Evolutionary conservation across 2,797 vertebrate species (phyloP), one percentile per base, ranked within the genome.

Genomic region (Gymnoscopelus braueri): DNA sequence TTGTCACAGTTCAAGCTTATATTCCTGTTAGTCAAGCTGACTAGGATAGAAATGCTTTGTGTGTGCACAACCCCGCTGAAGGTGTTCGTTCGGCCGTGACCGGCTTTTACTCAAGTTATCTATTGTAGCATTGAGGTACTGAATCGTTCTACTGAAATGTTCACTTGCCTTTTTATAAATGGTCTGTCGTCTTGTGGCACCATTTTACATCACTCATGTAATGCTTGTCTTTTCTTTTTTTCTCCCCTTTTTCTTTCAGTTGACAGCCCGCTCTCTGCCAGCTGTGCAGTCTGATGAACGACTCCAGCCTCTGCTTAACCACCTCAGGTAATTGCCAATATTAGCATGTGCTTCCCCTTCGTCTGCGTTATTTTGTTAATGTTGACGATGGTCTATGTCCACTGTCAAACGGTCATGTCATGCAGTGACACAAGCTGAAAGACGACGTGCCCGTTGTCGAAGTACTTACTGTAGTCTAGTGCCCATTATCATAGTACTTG

Each of bases 211-310:
- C 69, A 83, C 78, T 88, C 74, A 83, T 80, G 59, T 70, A 55
- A 72, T 71, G 62, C 39, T 44, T 6, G 15, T 69, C 32, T 71
- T 67, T 35, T 26, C 49, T 58, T 59, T 26, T 39, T 62, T 59
- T 44, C 3, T 7, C 69, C 51, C 61, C 51, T 88, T 47, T 90
- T 87, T 82, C 52, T 69, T 92, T 92, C 85, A 99, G 98, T 72
- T 99, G 87, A 96, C 97, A 6, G 97, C 96, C 39, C 92, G 98
- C 81, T 97, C 96, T 0, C 88, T 99, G 72, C 98, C 98, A 68
- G 87, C 93, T 2, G 89, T 98, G 81, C 97, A 98, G 78, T 96
- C 96, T 75, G 98, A 99, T 65, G 97, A 99, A 89, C 94, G 98
- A 69, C 95, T 99, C 35, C 96, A 97, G 60, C 97, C 98, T 74